A percentile compares a stretch with the other conserved stretches of the same genome.
Conservation (phyloP, 2,797 vertebrate genomes). For the Lacerta bilineata region DNA sequence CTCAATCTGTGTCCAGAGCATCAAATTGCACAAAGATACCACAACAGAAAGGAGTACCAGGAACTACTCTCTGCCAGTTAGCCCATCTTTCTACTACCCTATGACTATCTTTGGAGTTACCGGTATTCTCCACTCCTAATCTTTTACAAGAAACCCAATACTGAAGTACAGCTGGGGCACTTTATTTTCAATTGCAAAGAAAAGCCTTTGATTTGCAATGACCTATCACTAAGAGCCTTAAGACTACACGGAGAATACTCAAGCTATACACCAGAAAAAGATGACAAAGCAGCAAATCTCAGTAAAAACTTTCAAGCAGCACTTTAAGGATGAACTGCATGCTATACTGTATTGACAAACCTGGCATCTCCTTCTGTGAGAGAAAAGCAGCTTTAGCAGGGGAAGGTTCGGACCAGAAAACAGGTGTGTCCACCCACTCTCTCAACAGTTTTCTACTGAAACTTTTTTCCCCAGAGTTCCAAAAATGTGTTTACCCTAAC, state of each 20-base stretch:
- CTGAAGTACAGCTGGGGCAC: background rate
- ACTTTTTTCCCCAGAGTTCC: background rate
- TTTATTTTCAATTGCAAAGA: background rate
- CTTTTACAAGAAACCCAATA: background rate
- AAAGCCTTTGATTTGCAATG: background rate
- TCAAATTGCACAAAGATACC: slow-evolving; percentile 8
- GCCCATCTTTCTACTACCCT: background rate
- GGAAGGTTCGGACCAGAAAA: background rate
- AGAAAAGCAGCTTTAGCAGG: background rate
- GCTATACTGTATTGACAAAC: background rate
- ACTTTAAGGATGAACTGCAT: background rate
- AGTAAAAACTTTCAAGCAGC: background rate
- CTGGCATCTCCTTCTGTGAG: background rate
- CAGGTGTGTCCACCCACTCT: background rate
- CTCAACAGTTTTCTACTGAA: background rate
- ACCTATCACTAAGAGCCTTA: background rate
- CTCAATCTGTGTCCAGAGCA: background rate
- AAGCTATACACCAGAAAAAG: background rate
- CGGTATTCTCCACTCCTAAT: background rate
- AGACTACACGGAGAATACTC: background rate
- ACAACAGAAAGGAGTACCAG: background rate
- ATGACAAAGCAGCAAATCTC: background rate
- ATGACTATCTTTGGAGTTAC: background rate
- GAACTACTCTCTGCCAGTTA: background rate
- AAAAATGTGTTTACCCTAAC: background rate